Evolutionary conservation across 2,888 invertebrate species (phyloP), one percentile per base, ranked within the genome.

Genomic region (Drosophila pseudotalamancana): DNA sequence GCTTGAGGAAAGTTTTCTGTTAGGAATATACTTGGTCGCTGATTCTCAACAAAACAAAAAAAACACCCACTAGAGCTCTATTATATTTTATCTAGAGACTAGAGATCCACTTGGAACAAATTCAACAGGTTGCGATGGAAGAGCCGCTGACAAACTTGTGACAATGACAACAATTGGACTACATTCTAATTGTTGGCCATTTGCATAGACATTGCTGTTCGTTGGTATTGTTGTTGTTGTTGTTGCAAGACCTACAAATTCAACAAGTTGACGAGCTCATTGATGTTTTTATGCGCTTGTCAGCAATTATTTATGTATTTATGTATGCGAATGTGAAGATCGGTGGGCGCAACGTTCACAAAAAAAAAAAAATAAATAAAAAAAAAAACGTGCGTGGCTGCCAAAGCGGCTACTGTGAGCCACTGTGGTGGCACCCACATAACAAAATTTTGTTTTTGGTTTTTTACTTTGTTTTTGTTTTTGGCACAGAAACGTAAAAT

Each of bases 351-450:
- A 40, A 40, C 37, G 63, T 67, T n/a, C n/a, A n/a, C 29, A 25
- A 23, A 40, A 23, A 21, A 12, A 8, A 18, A 29, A 43, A 21
- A 39, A 21, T 21, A 12, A 21, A 19, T 6, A 4, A 19, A 6
- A 19, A n/a, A n/a, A n/a, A 34, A 61, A 59, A 81, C 69, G 74
- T 80, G 78, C 55, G 63, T 67, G 69, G 51, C 76, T 59, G 53
- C 16, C 49, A 48, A 25, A 48, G 8, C n/a, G 42, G 19, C 57
- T 9, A 54, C 59, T 32, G 55, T 61, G 46, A 35, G 69, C 61
- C 78, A 43, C 46, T n/a, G 29, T 61, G 68, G 49, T 78, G 85
- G 85, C 83, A 80, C 81, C 86, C 86, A 84, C 80, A 80, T 80
- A 64, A 67, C n/a, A 71, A 65, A 68, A 78, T 80, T 79, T 49